Base-by-base conservation (phyloP, 2,888 invertebrate genomes). In the Drosophila rellima region DNA sequence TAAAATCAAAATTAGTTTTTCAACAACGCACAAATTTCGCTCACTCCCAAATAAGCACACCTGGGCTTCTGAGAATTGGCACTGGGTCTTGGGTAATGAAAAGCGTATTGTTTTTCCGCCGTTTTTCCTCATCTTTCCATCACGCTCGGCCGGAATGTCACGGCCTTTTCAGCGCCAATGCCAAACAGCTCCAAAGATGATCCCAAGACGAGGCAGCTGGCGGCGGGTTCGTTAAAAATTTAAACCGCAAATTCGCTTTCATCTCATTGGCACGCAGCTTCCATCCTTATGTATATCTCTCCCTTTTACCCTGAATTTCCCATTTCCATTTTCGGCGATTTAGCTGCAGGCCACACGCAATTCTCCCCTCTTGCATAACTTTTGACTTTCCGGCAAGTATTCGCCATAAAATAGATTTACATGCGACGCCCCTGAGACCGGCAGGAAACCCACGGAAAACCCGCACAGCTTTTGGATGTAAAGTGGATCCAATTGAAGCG, bases 1-100 rank as follows among this genome's bases (percentile, higher is more conserved):
- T 86, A 79, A 89, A 90, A 73, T 83, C 78, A 77, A 89, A 89
- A 88, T 85, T 84, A 82, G 74, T 75, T 88, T 81, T 80, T 74
- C 57, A 52, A 60, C 55, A 45, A 40, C 61, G 47, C 56, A 42
- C 35, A 52, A 69, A 39, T 40, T 61, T 37, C 17, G 18, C 39
- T 15, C 15, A 26, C 29, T 13, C 37, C 59, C 35, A 35, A 44
- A 35, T n/a, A 17, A 17, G 13, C 45, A 62, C 65, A 65, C 60
- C 68, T 64, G 52, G 39, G 23, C 65, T 18, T 23, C 44, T 37
- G 52, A 62, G 67, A 44, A 35, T 35, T 35, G 29, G 13, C 3
- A 10, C 63, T 50, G 13, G 54, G 4, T 2, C 40, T 52, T 70
- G 48, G 33, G 44, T 69, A 74, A 74, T 71, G 63, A 72, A 73